Percentiles rank a stretch among this genome's conserved stretches.
phyloP scores from a whole-genome alignment of 2,797 vertebrate genomes.

The Cyprinodon diabolis region DNA sequence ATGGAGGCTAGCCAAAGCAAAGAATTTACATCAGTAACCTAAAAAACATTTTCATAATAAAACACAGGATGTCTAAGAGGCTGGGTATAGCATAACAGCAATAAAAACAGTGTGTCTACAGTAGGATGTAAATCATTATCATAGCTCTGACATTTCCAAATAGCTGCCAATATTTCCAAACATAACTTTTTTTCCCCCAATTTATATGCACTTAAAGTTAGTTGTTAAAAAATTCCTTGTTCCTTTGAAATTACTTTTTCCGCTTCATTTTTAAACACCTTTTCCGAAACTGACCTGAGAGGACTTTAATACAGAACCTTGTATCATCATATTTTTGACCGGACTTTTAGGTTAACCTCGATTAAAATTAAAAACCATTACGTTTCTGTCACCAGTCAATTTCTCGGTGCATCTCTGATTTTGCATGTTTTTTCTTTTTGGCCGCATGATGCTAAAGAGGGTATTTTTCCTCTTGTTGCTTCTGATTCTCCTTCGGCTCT shows the following conservation, averaged over 20 bases:
- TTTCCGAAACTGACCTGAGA: not conserved
- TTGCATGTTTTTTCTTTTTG: constrained; percentile 72
- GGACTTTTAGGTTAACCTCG: not conserved
- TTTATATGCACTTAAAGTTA: too few relatives aligned
- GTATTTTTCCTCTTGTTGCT: constrained; percentile 41
- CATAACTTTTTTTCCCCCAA: too few relatives aligned
- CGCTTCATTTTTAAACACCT: not conserved
- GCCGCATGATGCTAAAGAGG: constrained; percentile 74
- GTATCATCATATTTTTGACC: not conserved
- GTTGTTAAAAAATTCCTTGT: too few relatives aligned
- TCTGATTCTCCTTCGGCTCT: constrained; percentile 27
- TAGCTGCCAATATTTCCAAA: too few relatives aligned
- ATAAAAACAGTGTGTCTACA: too few relatives aligned
- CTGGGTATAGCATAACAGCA: too few relatives aligned
- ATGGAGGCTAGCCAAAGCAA: not conserved
- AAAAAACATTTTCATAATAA: not conserved
- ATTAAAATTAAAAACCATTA: not conserved
- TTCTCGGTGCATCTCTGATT: constrained; percentile 8
- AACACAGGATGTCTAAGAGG: too few relatives aligned
- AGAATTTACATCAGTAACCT: not conserved
- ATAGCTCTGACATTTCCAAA: too few relatives aligned
- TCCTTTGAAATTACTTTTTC: not conserved
- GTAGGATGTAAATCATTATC: too few relatives aligned
- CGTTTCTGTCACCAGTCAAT: not conserved
- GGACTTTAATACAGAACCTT: not conserved